A percentile compares a stretch with the other conserved stretches of the same genome.
Evolutionary conservation across 2,888 invertebrate genomes (phyloP).

Genomic region (Nyleta sp.): DNA sequence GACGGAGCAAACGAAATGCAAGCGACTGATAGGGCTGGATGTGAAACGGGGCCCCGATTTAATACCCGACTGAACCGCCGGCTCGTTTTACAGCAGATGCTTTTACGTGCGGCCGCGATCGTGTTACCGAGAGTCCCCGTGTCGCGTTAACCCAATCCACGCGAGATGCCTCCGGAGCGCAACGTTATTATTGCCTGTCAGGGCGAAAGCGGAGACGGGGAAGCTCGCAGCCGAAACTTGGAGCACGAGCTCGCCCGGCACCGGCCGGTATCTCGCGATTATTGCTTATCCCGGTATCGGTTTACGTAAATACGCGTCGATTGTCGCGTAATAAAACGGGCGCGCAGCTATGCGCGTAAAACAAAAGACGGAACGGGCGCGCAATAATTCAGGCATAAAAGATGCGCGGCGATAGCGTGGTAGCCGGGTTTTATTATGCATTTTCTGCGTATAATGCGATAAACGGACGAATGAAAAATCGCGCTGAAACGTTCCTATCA

Average conservation of each 20-base stretch:
- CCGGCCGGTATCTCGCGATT: background rate
- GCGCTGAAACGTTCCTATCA: conserved; percentile 37
- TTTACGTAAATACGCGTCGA: conserved; percentile 73
- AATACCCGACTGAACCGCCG: conserved; percentile 81
- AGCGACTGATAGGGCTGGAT: conserved; percentile 31
- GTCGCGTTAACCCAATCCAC: conserved; percentile 68
- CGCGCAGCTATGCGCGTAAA: conserved; percentile 62
- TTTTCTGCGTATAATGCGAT: conserved; percentile 43
- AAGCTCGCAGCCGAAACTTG: no score
- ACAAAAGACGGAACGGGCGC: conserved; percentile 40
- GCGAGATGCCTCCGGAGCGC: no score
- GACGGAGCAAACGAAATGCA: conserved; percentile 3
- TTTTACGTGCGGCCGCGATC: conserved; percentile 81
- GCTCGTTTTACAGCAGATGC: conserved; percentile 82
- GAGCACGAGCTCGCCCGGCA: conserved; percentile 38
- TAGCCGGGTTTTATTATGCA: conserved; percentile 26
- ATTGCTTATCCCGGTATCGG: conserved; percentile 65
- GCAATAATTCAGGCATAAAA: conserved; percentile 25
- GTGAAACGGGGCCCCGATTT: conserved; percentile 77
- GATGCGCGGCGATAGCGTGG: conserved; percentile 13
- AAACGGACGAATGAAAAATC: conserved; percentile 33
- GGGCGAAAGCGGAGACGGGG: no score
- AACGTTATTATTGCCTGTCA: no score
- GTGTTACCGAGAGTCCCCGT: conserved; percentile 78
- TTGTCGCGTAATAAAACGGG: conserved; percentile 39